Conservation (phyloP, 2,113 vertebrate genomes). For the Psephotus haematonotus region DNA sequence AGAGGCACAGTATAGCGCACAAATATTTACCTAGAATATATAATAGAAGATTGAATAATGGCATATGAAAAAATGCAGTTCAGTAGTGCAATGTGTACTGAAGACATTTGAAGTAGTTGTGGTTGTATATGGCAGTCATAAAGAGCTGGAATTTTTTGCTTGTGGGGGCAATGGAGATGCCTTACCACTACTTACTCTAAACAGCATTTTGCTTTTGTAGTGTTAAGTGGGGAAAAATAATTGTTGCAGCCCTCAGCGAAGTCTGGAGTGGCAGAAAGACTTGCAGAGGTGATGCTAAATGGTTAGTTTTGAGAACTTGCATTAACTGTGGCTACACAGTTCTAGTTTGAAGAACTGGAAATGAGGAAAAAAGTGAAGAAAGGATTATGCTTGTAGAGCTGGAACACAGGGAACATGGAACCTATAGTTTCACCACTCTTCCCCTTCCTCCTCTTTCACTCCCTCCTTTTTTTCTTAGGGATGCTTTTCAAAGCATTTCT, state of each 20-base stretch:
- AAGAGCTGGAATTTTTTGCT: background rate
- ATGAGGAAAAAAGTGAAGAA: background rate
- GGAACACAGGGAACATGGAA: background rate
- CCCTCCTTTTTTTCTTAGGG: background rate
- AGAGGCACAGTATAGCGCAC: background rate
- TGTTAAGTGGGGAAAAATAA: background rate
- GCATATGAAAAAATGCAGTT: background rate
- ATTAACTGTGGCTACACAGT: background rate
- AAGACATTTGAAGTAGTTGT: background rate
- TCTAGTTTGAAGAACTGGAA: background rate
- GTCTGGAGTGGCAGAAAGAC: background rate
- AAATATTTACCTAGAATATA: background rate
- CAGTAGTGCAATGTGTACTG: background rate
- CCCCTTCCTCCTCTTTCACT: accelerated
- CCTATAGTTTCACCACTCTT: background rate
- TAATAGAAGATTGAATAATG: background rate
- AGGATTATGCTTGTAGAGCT: background rate
- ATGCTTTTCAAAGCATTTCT: background rate
- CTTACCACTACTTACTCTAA: background rate
- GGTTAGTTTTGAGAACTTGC: background rate
- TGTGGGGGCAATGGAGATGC: background rate
- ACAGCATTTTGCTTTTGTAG: background rate
- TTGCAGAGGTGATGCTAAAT: background rate
- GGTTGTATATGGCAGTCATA: background rate
- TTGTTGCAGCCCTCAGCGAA: background rate